Base-by-base conservation (phyloP, 2,888 invertebrate genomes). In the Rhamphomyia laevipes region DNA sequence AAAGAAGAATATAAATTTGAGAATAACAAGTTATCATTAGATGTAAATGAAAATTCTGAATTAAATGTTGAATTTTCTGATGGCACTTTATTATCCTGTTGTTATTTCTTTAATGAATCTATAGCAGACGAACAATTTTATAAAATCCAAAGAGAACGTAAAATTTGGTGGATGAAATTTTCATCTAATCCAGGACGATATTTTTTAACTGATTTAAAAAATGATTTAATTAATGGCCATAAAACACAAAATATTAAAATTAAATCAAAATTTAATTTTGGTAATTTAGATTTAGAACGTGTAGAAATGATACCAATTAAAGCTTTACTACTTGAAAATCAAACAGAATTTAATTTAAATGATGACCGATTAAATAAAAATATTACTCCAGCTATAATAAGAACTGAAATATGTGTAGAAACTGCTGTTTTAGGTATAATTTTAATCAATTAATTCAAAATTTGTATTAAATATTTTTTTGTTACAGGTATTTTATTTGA, bases 141-240 rank as follows among this genome's bases (percentile, higher is more conserved):
- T 60, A 80, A 81, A 57, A 81, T 84, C 73, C 87, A 87, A 62
- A 75, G 82, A 53, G 82, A 85, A 59, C 76, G 87, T 49, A 84
- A 84, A 63, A 80, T 82, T 57, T 90, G 89, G 88, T 90, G 89
- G 89, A 81, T 87, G 69, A 85, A 82, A 77, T 77, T 82, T 63
- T 82, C 84, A 50, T 77, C 79, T 4, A 78, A 80, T 58, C 88
- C 89, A 13, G 82, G 84, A 51, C 73, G 83, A 44, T 86, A 86
- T 65, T 64, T 67, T 38, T 64, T 84, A 10, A 76, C 77, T 45
- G 84, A 85, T 58, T 73, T 70, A 62, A 75, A 67, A 66, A 67
- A 47, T 50, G 58, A 52, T 2, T 63, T 61, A 30, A 59, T 61
- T 41, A 66, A 71, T 52, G 70, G 73, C 44, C 64, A 62, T 37